These are phyloP conservation scores for Natrix natrix DNA, from an alignment of 2,797 vertebrate species.

Conservation along the genomic window DNA sequence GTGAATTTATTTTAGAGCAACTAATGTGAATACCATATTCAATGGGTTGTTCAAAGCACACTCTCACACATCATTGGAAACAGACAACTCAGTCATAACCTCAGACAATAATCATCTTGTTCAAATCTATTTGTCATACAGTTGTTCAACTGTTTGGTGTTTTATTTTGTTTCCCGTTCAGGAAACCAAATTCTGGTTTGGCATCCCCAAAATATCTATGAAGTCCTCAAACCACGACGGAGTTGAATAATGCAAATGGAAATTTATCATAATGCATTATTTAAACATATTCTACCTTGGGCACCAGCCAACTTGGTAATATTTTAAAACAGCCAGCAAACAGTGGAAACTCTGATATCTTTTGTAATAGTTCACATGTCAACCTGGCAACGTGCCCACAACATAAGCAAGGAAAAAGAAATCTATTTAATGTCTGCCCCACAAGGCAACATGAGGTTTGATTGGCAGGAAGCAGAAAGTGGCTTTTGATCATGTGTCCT, in stretches of 20 bases:
- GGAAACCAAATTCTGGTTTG: conserved; percentile 54
- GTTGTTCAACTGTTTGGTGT: conserved; percentile 33
- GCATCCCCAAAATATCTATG: conserved; percentile 49
- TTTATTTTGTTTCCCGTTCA: conserved; percentile 34
- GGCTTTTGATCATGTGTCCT: conserved; percentile 98
- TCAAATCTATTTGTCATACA: conserved; percentile 50
- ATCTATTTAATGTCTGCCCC: conserved; percentile 95
- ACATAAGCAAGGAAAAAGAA: conserved; percentile 84
- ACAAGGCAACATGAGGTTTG: conserved; percentile 90
- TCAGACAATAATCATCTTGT: conserved; percentile 51
- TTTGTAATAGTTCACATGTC: conserved; percentile 90
- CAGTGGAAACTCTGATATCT: conserved; percentile 77
- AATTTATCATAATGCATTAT: conserved; percentile 69
- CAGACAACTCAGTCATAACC: conserved; percentile 37
- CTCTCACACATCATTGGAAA: conserved; percentile 40
- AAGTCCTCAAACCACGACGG: conserved; percentile 57
- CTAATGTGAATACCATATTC: conserved; percentile 43
- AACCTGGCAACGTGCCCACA: conserved; percentile 85
- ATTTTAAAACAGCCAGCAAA: conserved; percentile 79
- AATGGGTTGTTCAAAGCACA: not conserved
- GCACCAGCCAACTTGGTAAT: conserved; percentile 74
- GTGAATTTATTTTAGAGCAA: conserved; percentile 49
- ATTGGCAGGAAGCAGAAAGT: conserved; percentile 94
- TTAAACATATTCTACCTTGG: conserved; percentile 70
- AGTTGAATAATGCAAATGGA: conserved; percentile 53